phyloP scores from a whole-genome alignment of 2,113 vertebrate species.

The Seriola dumerili region DNA sequence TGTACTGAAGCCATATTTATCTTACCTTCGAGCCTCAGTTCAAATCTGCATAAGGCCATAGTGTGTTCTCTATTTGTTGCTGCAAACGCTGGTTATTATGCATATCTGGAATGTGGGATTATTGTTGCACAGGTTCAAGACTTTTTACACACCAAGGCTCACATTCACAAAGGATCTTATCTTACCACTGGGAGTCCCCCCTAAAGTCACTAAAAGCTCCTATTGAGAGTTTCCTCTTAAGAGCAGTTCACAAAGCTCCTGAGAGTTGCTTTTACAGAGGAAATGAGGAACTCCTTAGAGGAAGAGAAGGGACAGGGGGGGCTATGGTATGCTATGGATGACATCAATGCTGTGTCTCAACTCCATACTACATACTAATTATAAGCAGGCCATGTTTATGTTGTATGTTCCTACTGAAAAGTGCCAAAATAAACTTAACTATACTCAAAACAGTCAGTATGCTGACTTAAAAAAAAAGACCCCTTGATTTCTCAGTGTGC shows the following conservation, averaged over 20 bases:
- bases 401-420: neutral
- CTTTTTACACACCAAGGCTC: neutral
- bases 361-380: neutral
- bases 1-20: conserved; percentile 30
- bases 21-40: conserved; percentile 45
- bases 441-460: neutral
- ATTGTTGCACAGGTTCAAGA: neutral
- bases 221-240: neutral
- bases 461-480: no score
- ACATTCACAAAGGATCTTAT: conserved; percentile 6
- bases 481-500: neutral
- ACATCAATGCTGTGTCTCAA: neutral
- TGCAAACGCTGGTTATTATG: conserved; percentile 13
- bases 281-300: neutral
- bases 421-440: neutral
- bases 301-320: no score
- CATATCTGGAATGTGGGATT: neutral
- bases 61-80: neutral
- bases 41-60: conserved; percentile 24
- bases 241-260: neutral
- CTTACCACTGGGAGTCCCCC: neutral
- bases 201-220: neutral
- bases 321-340: neutral
- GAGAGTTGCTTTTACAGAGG: neutral
- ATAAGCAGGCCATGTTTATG: neutral